phyloP scores from a whole-genome alignment of 2,888 invertebrate genomes.

The Drosophila vallismaia region DNA sequence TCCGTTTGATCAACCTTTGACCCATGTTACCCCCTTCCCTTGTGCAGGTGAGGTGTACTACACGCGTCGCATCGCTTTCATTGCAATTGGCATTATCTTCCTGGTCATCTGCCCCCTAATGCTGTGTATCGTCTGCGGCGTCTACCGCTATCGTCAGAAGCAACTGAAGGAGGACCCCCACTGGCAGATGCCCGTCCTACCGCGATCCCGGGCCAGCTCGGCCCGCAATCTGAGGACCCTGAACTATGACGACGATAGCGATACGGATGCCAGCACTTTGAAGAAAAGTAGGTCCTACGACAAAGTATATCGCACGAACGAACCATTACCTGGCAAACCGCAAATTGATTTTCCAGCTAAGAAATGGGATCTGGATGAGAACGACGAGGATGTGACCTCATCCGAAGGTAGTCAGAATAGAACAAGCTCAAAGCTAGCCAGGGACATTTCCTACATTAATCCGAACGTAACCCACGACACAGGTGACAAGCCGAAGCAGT shows the following conservation, averaged over 20 bases:
- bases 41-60: constrained; percentile 87
- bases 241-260: constrained; percentile 84
- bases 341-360: constrained; percentile 92
- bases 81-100: constrained; percentile 89
- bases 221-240: constrained; percentile 85
- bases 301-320: constrained; percentile 92
- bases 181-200: constrained; percentile 86
- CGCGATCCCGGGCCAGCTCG: constrained; percentile 86
- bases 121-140: constrained; percentile 86
- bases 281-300: constrained; percentile 91
- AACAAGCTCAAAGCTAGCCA: constrained; percentile 86
- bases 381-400: constrained; percentile 87
- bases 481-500: constrained; percentile 86
- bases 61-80: constrained; percentile 89
- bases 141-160: constrained; percentile 88
- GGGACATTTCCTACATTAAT: constrained; percentile 87
- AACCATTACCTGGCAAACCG: constrained; percentile 90
- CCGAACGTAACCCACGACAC: constrained; percentile 66
- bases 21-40: constrained; percentile 14
- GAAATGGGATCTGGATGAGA: constrained; percentile 89
- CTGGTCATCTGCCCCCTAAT: constrained; percentile 88
- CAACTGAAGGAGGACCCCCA: constrained; percentile 86
- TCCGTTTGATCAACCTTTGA: constrained; percentile 21
- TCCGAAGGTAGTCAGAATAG: constrained; percentile 87
- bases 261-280: constrained; percentile 85